A percentile compares a stretch with the other conserved stretches of the same genome.
phyloP scores from a whole-genome alignment of 2,113 vertebrate genomes.

The Tenebrosternarchus preto region DNA sequence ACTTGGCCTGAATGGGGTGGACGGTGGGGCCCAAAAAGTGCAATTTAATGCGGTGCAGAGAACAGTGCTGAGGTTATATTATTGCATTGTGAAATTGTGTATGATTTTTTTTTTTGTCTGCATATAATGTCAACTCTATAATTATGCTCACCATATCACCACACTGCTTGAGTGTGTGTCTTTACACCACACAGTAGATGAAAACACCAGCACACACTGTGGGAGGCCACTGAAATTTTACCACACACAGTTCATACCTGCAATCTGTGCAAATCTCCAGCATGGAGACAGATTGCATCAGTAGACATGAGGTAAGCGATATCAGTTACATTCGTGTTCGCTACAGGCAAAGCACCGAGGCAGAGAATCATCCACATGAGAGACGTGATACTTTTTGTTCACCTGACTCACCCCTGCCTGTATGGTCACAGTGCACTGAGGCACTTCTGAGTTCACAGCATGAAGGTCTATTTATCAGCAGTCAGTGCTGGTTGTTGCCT shows the following conservation, averaged over 20 bases:
- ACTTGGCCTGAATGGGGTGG: too few species aligned
- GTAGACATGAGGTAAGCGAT: not conserved
- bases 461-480: not conserved
- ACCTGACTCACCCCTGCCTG: not conserved
- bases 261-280: not conserved
- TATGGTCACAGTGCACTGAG: not conserved
- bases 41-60: too few species aligned
- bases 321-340: not conserved
- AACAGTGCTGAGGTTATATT: not conserved
- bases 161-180: not conserved
- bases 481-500: not conserved
- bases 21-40: too few species aligned
- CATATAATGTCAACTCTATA: not conserved
- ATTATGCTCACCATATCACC: not conserved
- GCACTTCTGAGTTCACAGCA: not conserved
- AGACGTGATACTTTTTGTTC: not conserved
- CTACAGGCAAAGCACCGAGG: not conserved
- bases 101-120: not conserved
- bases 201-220: not conserved
- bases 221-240: not conserved
- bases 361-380: not conserved
- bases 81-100: not conserved
- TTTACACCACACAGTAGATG: not conserved
- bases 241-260: not conserved
- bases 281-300: not conserved